Conservation (phyloP, 2,113 vertebrate genomes). For the Mixornis gularis region DNA sequence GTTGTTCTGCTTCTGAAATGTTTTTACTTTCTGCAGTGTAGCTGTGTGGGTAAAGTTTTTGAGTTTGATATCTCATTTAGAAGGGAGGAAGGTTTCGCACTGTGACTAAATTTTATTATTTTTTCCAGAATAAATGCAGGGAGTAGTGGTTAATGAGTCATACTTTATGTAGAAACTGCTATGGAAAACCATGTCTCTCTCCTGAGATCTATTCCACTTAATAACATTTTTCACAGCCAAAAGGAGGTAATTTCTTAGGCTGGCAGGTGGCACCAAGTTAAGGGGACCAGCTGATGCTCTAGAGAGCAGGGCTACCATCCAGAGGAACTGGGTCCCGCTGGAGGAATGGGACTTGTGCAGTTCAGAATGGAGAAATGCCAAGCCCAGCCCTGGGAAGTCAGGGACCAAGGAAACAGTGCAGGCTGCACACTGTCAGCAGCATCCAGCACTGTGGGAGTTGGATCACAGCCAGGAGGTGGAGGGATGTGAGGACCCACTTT, state of each 20-base stretch:
- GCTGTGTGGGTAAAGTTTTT: neutral
- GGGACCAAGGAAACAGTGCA: rapidly evolving
- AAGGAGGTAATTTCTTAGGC: neutral
- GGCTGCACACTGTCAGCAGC: neutral
- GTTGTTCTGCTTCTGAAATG: neutral
- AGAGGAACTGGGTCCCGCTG: neutral
- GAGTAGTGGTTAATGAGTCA: rapidly evolving
- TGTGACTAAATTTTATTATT: neutral
- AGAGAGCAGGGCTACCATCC: neutral
- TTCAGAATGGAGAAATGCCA: neutral
- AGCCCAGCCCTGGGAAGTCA: neutral
- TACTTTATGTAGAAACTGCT: neutral
- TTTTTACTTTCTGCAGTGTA: neutral
- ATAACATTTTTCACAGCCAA: neutral
- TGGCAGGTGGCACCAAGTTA: neutral
- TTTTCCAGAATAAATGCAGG: neutral
- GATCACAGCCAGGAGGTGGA: neutral
- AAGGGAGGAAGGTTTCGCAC: rapidly evolving
- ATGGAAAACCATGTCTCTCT: neutral
- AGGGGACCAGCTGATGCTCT: neutral
- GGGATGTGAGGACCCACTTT: neutral
- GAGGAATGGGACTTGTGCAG: neutral
- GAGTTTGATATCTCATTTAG: neutral
- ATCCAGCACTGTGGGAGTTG: neutral
- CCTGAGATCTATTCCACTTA: neutral